phyloP scores from a whole-genome alignment of 2,113 vertebrate genomes.

The Neogale vison region DNA sequence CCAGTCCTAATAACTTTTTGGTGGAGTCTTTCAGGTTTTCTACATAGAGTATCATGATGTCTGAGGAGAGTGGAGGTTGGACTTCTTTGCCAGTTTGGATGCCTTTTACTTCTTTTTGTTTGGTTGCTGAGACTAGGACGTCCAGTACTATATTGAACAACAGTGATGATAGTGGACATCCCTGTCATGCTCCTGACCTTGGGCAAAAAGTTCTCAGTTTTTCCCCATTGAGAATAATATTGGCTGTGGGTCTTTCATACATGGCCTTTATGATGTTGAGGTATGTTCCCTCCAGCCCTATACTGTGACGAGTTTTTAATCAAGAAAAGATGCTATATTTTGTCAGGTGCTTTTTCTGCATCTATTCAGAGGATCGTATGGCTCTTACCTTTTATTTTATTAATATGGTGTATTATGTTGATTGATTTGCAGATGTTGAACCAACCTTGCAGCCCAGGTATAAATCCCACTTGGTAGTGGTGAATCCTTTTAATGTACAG shows the following conservation, averaged over 20 bases:
- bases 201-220: background rate
- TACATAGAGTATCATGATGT: background rate
- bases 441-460: no score
- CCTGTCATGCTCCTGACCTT: background rate
- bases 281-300: background rate
- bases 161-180: background rate
- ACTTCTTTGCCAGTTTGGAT: background rate
- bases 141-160: background rate
- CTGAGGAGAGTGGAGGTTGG: background rate
- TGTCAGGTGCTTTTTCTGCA: background rate
- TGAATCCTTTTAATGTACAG: no score
- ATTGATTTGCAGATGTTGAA: background rate
- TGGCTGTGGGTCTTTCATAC: background rate
- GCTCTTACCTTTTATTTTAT: background rate
- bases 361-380: background rate
- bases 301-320: background rate
- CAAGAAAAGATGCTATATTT: background rate
- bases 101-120: background rate
- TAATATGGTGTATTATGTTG: background rate
- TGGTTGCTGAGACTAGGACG: background rate
- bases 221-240: background rate
- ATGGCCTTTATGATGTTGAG: background rate
- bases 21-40: background rate
- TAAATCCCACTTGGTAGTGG: no score
- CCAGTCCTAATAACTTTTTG: background rate